These are phyloP conservation scores for Chloropsis cyanopogon DNA, from an alignment of 2,113 vertebrate genomes.

Conservation along the genomic window DNA sequence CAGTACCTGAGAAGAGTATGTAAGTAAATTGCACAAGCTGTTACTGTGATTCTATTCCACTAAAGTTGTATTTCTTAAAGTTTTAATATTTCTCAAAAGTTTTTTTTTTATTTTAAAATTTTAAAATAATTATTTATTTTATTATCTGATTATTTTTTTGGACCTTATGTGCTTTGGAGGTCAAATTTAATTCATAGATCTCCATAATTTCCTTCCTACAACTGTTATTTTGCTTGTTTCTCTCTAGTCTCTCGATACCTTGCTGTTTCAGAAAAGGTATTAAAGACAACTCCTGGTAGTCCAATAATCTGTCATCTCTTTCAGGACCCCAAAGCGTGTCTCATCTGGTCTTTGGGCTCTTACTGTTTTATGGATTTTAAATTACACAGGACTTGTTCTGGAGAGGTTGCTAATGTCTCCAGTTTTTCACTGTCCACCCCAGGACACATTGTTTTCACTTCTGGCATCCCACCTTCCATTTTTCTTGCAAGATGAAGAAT, in stretches of 20 bases:
- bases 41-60: not conserved
- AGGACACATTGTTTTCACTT: not conserved
- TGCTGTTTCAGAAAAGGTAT: not conserved
- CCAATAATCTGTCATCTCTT: not conserved
- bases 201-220: not conserved
- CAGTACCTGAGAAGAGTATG: not conserved
- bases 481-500: not conserved
- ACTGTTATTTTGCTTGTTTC: not conserved
- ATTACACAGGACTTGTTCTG: constrained; percentile 11
- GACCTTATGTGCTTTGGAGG: not conserved
- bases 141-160: not conserved
- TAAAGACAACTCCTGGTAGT: not conserved
- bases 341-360: not conserved
- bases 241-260: not conserved
- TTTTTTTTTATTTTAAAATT: not conserved
- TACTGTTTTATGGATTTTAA: constrained; percentile 31
- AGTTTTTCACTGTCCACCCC: not conserved
- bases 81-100: not conserved
- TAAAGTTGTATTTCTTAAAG: not conserved
- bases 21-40: not conserved
- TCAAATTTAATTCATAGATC: not conserved
- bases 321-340: not conserved
- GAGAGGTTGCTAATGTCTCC: not conserved
- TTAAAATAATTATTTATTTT: not conserved
- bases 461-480: not conserved